Conservation (phyloP, 2,888 invertebrate genomes). For the Pyrocoelia pectoralis region DNA sequence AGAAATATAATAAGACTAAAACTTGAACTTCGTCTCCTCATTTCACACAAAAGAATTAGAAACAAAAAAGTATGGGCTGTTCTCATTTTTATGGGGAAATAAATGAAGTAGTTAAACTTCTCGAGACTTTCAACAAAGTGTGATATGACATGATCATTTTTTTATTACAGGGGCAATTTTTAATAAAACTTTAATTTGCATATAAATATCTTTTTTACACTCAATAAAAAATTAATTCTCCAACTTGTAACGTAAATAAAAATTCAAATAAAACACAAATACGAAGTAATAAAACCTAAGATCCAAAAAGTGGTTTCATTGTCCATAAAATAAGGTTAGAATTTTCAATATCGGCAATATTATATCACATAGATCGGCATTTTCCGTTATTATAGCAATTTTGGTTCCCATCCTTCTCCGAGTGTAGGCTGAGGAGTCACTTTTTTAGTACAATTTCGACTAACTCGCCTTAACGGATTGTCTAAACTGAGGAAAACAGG, state of each 20-base stretch:
- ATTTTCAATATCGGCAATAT: conserved; percentile 30
- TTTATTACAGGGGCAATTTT: neutral
- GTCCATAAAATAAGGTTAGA: conserved; percentile 26
- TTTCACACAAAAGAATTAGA: no score
- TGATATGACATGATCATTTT: neutral
- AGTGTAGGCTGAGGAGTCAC: neutral
- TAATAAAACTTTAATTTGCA: conserved; percentile 3
- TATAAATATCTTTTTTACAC: conserved; percentile 17
- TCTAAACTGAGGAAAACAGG: conserved; percentile 15
- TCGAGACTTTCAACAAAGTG: neutral
- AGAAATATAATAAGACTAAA: no score
- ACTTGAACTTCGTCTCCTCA: no score
- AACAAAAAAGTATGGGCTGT: no score
- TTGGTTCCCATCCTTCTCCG: neutral
- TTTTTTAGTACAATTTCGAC: conserved; percentile 2
- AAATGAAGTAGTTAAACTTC: neutral
- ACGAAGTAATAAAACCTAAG: conserved; percentile 10
- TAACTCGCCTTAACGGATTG: neutral
- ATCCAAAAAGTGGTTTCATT: conserved; percentile 16
- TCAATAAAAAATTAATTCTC: conserved; percentile 26
- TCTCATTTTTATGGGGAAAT: no score
- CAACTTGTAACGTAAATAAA: conserved; percentile 22
- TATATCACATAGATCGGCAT: conserved; percentile 11
- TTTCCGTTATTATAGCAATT: neutral
- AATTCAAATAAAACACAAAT: conserved; percentile 32